Base-by-base conservation (phyloP, 2,888 invertebrate genomes). In the Macrosiphum euphorbiae region DNA sequence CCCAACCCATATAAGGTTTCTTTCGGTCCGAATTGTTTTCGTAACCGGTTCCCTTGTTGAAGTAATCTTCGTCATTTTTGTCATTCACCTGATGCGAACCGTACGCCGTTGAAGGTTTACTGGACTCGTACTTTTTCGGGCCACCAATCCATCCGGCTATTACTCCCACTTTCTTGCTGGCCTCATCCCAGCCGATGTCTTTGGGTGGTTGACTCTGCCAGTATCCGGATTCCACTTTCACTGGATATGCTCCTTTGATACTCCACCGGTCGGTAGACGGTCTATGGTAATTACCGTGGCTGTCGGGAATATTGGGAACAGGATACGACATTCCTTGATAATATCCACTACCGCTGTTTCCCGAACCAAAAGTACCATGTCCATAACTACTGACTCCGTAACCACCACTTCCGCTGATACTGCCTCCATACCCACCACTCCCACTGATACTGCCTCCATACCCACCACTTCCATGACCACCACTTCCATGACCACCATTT, bases 141-240 rank as follows among this genome's bases (percentile, higher is more conserved):
- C 94, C 94, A 8, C 94, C 94, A 10, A 94, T 94, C 94, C 94
- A 94, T 88, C 94, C 94, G 28, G 94, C 88, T 26, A 94, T 67
- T 1, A 94, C 94, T 13, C 94, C 94, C n/a, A 94, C 92, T 16
- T 26, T 92, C 35, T 92, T 92, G 41, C 92, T 92, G 26, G 92
- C 92, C 47, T 89, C 92, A 20, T 94, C 94, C 94, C 94, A 94
- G 3, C 94, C 94, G 24, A 94, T 94, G 24, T 94, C 94, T 35
- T 91, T 91, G 52, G 94, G 94, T 8, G 94, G 94, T 92, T 94
- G 94, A 44, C 94, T 94, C 20, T 94, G 94, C 94, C 94, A 94
- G 58, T 94, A 94, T 55, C 94, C 94, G 13, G 92, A 88, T 11
- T 92, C 92, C 8, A 88, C n/a, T 89, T 94, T 94, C 16, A 94